A percentile compares a stretch with the other conserved stretches of the same genome.
phyloP scores from a whole-genome alignment of 2,888 invertebrate genomes.

The Calameuta filiformis region DNA sequence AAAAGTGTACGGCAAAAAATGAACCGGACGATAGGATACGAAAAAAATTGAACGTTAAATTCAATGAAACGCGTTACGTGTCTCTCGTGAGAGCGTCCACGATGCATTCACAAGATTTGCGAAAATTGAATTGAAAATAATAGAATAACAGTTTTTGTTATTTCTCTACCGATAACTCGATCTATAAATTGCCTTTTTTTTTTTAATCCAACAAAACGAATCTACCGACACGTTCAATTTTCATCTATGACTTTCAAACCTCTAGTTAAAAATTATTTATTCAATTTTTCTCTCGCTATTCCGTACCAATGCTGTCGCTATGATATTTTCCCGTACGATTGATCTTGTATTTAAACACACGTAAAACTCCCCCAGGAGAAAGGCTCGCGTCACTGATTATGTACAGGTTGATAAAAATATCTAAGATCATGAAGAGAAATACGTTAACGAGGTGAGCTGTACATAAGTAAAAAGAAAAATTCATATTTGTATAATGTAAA shows the following conservation, averaged over 20 bases:
- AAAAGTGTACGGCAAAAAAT: neutral
- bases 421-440: neutral
- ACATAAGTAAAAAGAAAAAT: neutral
- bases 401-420: neutral
- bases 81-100: neutral
- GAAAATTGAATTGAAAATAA: neutral
- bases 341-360: neutral
- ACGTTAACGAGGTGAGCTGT: neutral
- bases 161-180: neutral
- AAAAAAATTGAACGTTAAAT: neutral
- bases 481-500: neutral
- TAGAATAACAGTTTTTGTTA: neutral
- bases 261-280: neutral
- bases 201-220: neutral
- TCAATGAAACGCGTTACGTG: neutral
- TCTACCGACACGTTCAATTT: neutral
- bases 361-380: neutral
- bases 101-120: neutral
- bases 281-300: neutral
- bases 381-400: neutral
- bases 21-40: neutral
- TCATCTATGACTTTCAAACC: neutral
- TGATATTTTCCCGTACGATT: neutral
- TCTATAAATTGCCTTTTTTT: neutral
- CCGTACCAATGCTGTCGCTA: neutral